Conservation (phyloP, 2,113 vertebrate genomes). For the Mellivora capensis region DNA sequence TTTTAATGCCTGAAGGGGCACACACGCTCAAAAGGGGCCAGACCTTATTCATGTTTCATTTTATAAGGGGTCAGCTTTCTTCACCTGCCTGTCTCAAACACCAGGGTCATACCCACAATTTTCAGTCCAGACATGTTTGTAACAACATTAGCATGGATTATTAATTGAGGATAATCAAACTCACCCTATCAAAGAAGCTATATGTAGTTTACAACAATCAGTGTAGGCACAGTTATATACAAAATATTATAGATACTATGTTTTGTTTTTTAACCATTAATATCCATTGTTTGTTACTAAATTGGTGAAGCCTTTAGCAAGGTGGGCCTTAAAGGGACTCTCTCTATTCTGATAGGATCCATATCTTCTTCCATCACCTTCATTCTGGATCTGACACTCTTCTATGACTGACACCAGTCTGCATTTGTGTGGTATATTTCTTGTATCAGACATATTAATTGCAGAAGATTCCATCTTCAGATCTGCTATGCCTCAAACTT, state of each 20-base stretch:
- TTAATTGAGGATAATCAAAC: conserved; percentile 1
- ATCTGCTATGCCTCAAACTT: neutral
- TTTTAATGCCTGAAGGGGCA: neutral
- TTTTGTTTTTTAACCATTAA: neutral
- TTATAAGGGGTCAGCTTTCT: neutral
- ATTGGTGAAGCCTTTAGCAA: neutral
- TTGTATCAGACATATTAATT: neutral
- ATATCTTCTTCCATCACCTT: neutral
- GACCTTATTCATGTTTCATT: neutral
- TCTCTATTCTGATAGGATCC: neutral
- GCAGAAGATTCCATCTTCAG: neutral
- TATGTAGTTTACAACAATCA: neutral
- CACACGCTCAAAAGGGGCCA: neutral
- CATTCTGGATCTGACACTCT: neutral
- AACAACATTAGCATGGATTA: neutral
- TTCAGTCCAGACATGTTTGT: neutral
- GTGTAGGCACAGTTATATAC: neutral
- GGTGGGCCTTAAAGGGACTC: neutral
- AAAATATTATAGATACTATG: neutral
- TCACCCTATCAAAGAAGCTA: neutral
- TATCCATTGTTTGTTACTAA: neutral
- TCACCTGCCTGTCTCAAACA: neutral
- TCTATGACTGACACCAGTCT: neutral
- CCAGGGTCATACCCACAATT: neutral
- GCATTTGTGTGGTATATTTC: neutral